Base-by-base conservation (phyloP, 2,113 vertebrate genomes). In the Mesitornis unicolor region DNA sequence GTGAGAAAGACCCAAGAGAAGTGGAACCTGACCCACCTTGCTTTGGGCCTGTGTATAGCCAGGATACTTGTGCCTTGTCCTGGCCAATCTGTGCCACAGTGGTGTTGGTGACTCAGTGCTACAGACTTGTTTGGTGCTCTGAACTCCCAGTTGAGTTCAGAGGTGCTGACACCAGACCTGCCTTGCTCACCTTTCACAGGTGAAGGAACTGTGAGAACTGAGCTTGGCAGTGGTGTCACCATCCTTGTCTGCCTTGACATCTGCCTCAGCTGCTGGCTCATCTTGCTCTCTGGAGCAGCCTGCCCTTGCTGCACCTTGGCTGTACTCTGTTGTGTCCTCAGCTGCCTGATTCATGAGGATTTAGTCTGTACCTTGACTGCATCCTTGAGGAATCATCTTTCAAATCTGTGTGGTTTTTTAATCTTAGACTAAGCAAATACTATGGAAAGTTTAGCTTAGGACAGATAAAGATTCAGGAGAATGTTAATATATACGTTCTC, bases 341-440 rank as follows among this genome's bases (percentile, higher is more conserved):
- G 53, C 22, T 63, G n/a, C 31, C 53, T 36, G 38, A 56, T 13
- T n/a, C 43, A 43, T 9, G 10, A 80, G 33, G n/a, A 43, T 25
- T 64, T 43, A 73, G 8, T 73, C 18, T 50, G 21, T 47, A 56
- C 43, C 35, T 88, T 74, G 40, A 57, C 3, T 67, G 2, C 8
- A 38, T 38, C 56, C 57, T 64, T 79, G 71, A 88, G 40, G 76
- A 80, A 76, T 60, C 33, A 26, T 73, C 61, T 95, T 95, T 76
- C 70, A 88, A 31, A 79, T 28, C 29, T 33, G 2, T 56, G 9
- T 42, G 19, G 1, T 70, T 91, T 57, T 8, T 38, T 82, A 25
- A 54, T 59, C 51, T 57, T 59, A 71, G 24, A 25, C 33, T 93
- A 92, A 90, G 60, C 7, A 85, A 93, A 92, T 51, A 71, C 15